Conservation (phyloP, 2,888 invertebrate species). For the Timandra comae region DNA sequence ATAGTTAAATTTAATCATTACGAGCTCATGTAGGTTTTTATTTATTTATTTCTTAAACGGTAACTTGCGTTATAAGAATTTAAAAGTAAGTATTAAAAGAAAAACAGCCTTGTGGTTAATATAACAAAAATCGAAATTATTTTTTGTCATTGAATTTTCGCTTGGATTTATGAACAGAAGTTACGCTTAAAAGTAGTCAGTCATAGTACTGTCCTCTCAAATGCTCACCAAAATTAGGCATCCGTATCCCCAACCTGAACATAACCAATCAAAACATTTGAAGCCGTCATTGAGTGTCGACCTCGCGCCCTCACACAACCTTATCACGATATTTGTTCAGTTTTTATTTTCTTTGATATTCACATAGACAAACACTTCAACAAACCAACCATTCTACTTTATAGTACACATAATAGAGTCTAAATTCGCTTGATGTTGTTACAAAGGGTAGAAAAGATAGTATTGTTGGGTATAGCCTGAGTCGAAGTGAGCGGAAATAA, state of each 20-base stretch:
- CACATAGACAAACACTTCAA: constrained; percentile 45
- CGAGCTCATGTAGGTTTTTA: too few species aligned
- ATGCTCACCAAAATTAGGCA: constrained; percentile 32
- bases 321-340: constrained; percentile 71
- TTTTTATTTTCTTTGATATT: constrained; percentile 72
- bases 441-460: constrained; percentile 35
- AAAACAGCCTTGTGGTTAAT: too few species aligned
- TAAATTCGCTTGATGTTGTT: constrained; percentile 22
- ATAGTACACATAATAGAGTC: constrained; percentile 23
- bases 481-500: constrained; percentile 64
- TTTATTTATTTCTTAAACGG: too few species aligned
- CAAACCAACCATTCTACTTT: constrained; percentile 5
- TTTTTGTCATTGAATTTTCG: too few species aligned
- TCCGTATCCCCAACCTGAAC: constrained; percentile 8
- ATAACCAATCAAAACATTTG: constrained; percentile 31
- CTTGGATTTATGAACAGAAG: too few species aligned
- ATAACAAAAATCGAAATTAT: too few species aligned
- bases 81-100: too few species aligned
- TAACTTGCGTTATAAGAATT: too few species aligned
- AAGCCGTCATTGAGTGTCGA: constrained; percentile 55
- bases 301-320: constrained; percentile 72
- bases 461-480: constrained; percentile 49
- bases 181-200: too few species aligned
- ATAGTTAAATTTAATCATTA: too few species aligned
- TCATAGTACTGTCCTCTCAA: constrained; percentile 27